Conservation (phyloP, 2,113 vertebrate species). For the Nothocercus julius region DNA sequence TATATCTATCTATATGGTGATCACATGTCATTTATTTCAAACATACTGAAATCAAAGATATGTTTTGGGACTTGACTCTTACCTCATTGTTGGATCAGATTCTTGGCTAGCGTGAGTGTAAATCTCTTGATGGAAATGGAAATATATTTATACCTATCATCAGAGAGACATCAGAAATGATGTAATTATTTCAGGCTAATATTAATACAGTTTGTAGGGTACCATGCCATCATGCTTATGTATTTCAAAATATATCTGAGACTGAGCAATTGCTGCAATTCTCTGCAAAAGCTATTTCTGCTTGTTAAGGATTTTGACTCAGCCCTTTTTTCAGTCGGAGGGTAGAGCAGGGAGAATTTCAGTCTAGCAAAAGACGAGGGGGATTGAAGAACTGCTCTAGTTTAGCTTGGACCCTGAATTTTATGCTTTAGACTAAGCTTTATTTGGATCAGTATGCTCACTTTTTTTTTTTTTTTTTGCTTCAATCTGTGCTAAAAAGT, state of each 20-base stretch:
- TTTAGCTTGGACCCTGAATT: background rate
- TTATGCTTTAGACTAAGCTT: background rate
- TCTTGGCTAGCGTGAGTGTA: background rate
- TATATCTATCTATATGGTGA: background rate
- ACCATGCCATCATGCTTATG: background rate
- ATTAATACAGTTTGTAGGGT: background rate
- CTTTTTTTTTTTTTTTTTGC: background rate
- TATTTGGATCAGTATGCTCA: background rate
- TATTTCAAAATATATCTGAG: background rate
- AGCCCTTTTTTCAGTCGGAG: background rate
- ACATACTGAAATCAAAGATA: background rate
- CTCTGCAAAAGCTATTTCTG: background rate
- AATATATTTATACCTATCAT: background rate
- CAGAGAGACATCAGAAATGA: background rate
- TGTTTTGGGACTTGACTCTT: background rate
- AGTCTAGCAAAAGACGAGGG: background rate
- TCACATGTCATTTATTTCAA: background rate
- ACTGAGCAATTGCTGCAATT: background rate
- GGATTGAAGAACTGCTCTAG: background rate
- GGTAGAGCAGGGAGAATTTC: no score
- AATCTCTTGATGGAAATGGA: background rate
- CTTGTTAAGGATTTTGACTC: background rate
- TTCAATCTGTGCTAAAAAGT: background rate
- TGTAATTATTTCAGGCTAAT: background rate
- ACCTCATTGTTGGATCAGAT: background rate